These are phyloP conservation scores for Pseudorhiza aurosa DNA, from an alignment of 30 jellyfish, hydroid and myxozoan genomes.

Conservation along the genomic window DNA sequence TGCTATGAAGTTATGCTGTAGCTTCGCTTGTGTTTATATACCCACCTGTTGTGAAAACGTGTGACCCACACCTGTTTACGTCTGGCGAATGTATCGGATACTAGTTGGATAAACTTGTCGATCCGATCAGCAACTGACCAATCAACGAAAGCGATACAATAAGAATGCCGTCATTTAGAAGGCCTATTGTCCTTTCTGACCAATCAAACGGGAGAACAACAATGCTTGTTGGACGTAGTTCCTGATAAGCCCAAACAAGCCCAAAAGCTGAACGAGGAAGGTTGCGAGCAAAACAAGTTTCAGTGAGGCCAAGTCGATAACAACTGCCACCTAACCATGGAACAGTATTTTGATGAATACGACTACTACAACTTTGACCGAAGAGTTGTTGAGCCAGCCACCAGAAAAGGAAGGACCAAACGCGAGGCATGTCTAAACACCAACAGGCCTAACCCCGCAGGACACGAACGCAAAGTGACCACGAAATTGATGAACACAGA, in stretches of 20 bases:
- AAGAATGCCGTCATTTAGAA: too few species aligned
- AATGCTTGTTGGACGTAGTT: too few species aligned
- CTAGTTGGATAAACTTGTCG: background rate
- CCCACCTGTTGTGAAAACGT: conserved; percentile 2
- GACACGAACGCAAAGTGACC: conserved; percentile 93
- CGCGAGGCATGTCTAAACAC: conserved; percentile 89
- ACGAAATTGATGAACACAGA: conserved; percentile 84
- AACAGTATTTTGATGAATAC: conserved; percentile 89
- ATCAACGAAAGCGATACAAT: background rate
- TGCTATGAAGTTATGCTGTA: background rate
- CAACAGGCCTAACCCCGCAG: conserved; percentile 87
- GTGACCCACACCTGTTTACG: background rate
- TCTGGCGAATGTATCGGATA: background rate
- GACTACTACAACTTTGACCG: conserved; percentile 95
- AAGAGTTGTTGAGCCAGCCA: conserved; percentile 71
- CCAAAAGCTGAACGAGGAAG: too few species aligned
- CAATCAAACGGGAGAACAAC: background rate
- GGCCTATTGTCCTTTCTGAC: background rate
- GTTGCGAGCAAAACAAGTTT: too few species aligned
- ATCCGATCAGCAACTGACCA: background rate
- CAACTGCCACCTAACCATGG: conserved; percentile 59
- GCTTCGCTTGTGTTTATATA: background rate
- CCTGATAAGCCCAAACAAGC: too few species aligned
- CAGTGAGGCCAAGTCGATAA: too few species aligned
- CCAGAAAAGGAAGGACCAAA: conserved; percentile 93